Conservation (phyloP, 2,797 vertebrate species). For the Sebastes steindachneri region DNA sequence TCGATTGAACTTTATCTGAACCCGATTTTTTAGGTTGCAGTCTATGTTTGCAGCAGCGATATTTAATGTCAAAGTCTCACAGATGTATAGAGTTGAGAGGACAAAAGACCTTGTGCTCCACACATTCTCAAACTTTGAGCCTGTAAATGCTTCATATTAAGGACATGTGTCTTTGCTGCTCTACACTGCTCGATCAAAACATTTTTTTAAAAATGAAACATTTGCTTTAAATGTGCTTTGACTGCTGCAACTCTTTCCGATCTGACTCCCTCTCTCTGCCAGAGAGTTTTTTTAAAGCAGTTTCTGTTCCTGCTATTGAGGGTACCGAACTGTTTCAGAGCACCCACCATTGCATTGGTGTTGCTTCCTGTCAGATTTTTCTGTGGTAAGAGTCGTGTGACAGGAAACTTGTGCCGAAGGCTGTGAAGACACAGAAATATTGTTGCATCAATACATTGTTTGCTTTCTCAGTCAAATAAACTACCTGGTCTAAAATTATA, state of each 20-base stretch:
- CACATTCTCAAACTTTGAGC: background rate
- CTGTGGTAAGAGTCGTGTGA: constrained; percentile 21
- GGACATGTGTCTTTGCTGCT: background rate
- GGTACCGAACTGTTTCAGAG: background rate
- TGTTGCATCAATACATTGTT: background rate
- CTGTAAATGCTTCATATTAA: background rate
- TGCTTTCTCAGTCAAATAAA: background rate
- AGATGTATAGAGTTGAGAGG: background rate
- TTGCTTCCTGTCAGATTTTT: constrained; percentile 40
- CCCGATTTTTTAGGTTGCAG: background rate
- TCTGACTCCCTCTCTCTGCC: background rate
- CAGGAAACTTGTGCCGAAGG: constrained; percentile 20
- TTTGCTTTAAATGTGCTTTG: background rate
- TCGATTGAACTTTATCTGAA: background rate
- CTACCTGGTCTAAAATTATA: background rate
- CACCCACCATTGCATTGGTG: background rate
- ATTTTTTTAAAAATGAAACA: no score
- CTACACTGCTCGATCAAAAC: background rate
- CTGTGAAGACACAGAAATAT: background rate
- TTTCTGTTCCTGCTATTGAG: constrained; percentile 52
- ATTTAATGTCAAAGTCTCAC: background rate
- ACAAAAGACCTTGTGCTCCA: background rate
- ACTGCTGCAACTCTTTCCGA: background rate
- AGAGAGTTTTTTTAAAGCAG: background rate
- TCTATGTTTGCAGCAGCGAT: background rate